Percentiles rank a stretch among this genome's conserved stretches.
phyloP scores from a whole-genome alignment of 2,888 invertebrate species.

The Cataglyphis altisquamis region DNA sequence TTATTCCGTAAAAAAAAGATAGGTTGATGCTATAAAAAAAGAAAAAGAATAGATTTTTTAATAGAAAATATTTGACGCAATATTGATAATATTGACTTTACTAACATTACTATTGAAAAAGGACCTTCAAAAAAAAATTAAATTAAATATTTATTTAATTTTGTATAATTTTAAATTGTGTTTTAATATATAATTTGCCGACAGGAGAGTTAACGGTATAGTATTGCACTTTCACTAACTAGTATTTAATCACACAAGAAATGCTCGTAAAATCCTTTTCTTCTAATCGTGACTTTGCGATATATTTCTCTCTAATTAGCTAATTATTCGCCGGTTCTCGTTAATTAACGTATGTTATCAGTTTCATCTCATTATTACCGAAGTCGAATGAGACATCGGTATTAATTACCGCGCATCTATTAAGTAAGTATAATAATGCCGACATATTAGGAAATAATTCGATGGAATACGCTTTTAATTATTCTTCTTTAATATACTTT shows the following conservation, averaged over 20 bases:
- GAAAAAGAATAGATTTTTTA: background rate
- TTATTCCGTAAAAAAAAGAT: background rate
- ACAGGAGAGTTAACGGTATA: background rate
- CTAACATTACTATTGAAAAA: background rate
- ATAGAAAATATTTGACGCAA: background rate
- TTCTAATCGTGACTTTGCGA: conserved; percentile 55
- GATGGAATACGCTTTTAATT: conserved; percentile 7
- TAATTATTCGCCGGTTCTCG: conserved; percentile 23
- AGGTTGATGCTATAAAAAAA: background rate
- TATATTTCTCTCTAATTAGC: conserved; percentile 31
- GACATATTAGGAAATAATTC: conserved; percentile 69
- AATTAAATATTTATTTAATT: conserved; percentile 11
- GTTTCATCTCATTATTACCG: conserved; percentile 8
- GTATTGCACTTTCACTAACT: background rate
- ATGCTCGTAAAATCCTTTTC: background rate
- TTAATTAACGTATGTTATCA: conserved; percentile 19
- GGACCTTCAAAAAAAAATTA: background rate
- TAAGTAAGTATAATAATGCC: conserved; percentile 28
- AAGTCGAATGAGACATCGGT: conserved; percentile 20
- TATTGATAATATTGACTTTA: background rate
- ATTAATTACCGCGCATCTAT: conserved; percentile 38
- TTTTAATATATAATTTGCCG: background rate
- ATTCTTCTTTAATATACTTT: background rate
- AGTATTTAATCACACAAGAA: background rate
- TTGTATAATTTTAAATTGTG: background rate